Conservation (phyloP, 2,888 invertebrate species). For the Lordiphosa fenestrarum region DNA sequence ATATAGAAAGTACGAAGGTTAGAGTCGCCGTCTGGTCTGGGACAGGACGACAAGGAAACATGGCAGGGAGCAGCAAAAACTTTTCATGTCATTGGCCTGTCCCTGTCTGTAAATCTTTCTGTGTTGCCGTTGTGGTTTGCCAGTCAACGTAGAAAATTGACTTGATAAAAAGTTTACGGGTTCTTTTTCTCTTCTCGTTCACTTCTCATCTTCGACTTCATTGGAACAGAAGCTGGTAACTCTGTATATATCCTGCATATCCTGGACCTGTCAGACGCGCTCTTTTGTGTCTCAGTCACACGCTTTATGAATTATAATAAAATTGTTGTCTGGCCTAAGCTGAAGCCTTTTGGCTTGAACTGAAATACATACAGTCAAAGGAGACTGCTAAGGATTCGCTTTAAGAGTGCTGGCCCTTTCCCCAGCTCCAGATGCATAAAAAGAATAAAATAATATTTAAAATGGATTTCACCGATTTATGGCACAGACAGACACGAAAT, state of each 20-base stretch:
- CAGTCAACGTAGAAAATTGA: conserved; percentile 69
- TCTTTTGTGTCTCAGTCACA: conserved; percentile 49
- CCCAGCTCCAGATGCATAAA: conserved; percentile 21
- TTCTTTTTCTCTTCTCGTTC: conserved; percentile 21
- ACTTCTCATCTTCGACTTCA: conserved; percentile 41
- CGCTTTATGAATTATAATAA: conserved; percentile 70
- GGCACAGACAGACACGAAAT: conserved; percentile 10
- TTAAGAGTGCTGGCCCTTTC: conserved; percentile 1
- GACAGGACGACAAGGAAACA: conserved; percentile 33
- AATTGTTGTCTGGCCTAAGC: conserved; percentile 29
- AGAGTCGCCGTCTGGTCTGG: conserved; percentile 67
- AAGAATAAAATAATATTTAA: conserved; percentile 36
- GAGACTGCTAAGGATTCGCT: conserved; percentile 5
- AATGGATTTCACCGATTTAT: conserved; percentile 58
- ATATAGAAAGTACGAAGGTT: conserved; percentile 47
- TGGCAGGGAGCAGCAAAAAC: conserved; percentile 40
- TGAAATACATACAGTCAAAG: not conserved
- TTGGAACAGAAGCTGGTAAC: conserved; percentile 11
- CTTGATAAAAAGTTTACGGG: conserved; percentile 64
- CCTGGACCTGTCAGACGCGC: conserved; percentile 31
- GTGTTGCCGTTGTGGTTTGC: conserved; percentile 48
- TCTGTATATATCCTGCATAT: conserved; percentile 15
- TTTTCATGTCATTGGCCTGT: conserved; percentile 63
- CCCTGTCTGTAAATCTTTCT: conserved; percentile 51
- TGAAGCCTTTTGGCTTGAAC: conserved; percentile 8